phyloP scores from a whole-genome alignment of 1,140 invertebrate species.

The Tribolium madens region DNA sequence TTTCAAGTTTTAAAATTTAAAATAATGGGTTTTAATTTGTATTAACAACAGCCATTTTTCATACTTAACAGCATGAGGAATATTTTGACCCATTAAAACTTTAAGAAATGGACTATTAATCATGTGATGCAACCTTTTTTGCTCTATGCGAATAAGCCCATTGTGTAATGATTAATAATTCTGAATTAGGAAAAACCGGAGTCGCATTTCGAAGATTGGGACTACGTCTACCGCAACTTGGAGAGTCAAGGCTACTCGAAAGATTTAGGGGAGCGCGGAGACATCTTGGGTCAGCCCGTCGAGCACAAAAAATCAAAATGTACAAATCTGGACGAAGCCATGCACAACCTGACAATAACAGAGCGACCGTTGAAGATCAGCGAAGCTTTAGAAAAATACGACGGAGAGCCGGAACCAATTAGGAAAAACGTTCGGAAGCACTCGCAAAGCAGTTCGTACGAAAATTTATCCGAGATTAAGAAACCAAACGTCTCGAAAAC shows the following conservation, averaged over 20 bases:
- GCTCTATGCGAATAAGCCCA: too few species aligned
- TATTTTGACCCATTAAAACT: background rate
- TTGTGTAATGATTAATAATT: background rate
- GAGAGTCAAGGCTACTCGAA: conserved; percentile 80
- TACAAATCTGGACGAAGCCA: conserved; percentile 68
- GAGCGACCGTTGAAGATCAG: conserved; percentile 70
- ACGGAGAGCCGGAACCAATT: conserved; percentile 65
- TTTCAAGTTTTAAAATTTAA: too few species aligned
- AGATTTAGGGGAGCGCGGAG: conserved; percentile 73
- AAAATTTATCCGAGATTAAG: conserved; percentile 52
- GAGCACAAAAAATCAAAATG: conserved; percentile 66
- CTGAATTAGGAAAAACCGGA: conserved; percentile 58
- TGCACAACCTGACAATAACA: conserved; percentile 64
- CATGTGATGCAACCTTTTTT: too few species aligned
- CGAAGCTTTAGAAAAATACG: conserved; percentile 68
- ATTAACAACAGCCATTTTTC: background rate
- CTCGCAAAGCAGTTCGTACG: conserved; percentile 58
- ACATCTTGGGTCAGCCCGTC: conserved; percentile 69
- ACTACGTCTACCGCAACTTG: conserved; percentile 82
- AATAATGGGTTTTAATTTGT: background rate
- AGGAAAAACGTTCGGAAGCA: conserved; percentile 56
- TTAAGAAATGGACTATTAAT: too few species aligned
- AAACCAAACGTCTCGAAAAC: background rate
- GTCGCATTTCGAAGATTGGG: conserved; percentile 79
- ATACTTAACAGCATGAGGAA: background rate